Conservation (phyloP, 2,113 vertebrate genomes). For the Ahaetulla prasina region DNA sequence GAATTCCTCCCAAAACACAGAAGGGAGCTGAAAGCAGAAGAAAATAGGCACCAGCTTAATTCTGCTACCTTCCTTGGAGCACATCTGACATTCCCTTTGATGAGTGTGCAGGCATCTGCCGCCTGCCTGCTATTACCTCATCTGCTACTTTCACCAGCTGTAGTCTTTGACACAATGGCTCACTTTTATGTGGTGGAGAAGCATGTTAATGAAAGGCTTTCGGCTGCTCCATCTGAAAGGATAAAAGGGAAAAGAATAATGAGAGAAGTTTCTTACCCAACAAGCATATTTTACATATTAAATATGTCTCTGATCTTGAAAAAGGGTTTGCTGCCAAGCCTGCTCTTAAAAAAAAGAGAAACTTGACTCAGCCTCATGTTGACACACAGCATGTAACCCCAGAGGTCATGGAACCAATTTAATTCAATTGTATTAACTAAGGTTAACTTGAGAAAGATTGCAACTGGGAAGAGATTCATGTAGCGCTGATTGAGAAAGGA, state of each 20-base stretch:
- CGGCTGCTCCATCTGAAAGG: conserved; percentile 3
- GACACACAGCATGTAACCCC: background rate
- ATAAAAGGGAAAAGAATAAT: conserved; percentile 25
- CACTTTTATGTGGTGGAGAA: conserved; percentile 19
- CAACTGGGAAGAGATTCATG: background rate
- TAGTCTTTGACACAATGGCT: conserved; percentile 8
- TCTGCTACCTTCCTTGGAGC: background rate
- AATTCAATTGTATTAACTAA: conserved; percentile 1
- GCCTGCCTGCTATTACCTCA: conserved; percentile 1
- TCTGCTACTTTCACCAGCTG: conserved; percentile 21
- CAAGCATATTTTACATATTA: conserved; percentile 33
- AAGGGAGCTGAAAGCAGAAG: background rate
- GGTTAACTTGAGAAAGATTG: background rate
- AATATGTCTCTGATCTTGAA: conserved; percentile 21
- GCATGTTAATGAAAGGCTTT: conserved; percentile 28
- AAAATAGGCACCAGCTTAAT: background rate
- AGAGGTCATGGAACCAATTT: background rate
- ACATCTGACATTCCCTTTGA: background rate
- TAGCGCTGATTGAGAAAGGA: background rate
- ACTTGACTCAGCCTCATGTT: background rate
- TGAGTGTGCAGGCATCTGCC: background rate
- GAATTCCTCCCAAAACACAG: background rate
- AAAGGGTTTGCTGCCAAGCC: conserved; percentile 2
- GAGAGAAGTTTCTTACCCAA: conserved; percentile 5
- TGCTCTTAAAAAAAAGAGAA: background rate